These are phyloP conservation scores for Eristalis tenax DNA, from an alignment of 2,888 invertebrate species.

Conservation along the genomic window DNA sequence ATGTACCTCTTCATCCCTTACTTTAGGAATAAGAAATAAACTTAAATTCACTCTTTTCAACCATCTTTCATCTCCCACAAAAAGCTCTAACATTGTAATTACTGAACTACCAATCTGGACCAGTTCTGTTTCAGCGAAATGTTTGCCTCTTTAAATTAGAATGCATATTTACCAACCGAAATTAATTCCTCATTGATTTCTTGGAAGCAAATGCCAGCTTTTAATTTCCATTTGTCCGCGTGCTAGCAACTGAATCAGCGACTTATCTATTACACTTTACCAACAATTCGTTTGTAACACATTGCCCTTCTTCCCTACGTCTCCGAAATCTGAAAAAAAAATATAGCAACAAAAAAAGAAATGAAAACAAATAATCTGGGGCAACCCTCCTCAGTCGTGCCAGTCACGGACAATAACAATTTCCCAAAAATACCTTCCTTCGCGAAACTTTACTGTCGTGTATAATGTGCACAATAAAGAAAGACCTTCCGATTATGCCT, in stretches of 20 bases:
- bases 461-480: slow-evolving; percentile 21
- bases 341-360: not conserved
- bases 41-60: no score
- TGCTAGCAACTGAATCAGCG: not conserved
- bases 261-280: not conserved
- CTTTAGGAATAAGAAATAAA: no score
- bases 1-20: no score
- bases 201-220: not conserved
- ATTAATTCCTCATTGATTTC: not conserved
- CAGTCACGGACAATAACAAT: slow-evolving; percentile 61
- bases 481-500: slow-evolving; percentile 10
- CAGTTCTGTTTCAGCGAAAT: not conserved
- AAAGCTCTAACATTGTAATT: not conserved
- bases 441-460: slow-evolving; percentile 37
- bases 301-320: not conserved
- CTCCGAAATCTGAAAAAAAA: not conserved
- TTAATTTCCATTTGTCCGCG: not conserved
- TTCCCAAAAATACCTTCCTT: slow-evolving; percentile 55
- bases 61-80: no score
- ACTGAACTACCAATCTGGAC: not conserved
- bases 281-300: not conserved
- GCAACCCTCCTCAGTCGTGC: slow-evolving; percentile 38
- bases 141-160: not conserved
- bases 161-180: not conserved
- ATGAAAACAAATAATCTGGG: slow-evolving; percentile 29